Evolutionary conservation across 2,888 invertebrate species (phyloP).

Genomic region (Netelia virgata): DNA sequence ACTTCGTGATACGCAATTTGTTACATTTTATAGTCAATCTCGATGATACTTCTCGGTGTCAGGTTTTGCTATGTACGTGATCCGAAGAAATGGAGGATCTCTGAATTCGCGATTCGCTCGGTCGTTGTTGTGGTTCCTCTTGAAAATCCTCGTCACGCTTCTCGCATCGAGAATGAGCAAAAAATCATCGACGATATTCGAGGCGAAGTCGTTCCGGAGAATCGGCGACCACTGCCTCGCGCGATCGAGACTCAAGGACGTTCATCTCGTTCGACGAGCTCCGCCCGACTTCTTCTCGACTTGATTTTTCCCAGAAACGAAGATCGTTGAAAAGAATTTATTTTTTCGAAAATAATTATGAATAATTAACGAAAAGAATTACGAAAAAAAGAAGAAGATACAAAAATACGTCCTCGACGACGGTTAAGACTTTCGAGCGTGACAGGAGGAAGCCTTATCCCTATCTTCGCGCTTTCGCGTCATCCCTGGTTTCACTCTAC

Average conservation of each 20-base stretch:
- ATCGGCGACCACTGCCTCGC: background rate
- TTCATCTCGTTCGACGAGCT: slow-evolving; percentile 28
- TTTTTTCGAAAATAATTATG: background rate
- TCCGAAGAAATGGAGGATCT: slow-evolving; percentile 10
- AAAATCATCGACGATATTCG: slow-evolving; percentile 35
- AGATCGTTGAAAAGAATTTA: background rate
- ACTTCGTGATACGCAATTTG: background rate
- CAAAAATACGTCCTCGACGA: too few species aligned
- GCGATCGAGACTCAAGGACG: slow-evolving; percentile 42
- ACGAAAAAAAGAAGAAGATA: too few species aligned
- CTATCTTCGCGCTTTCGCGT: slow-evolving; percentile 34
- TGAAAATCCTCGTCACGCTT: slow-evolving; percentile 47
- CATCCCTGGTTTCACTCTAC: slow-evolving; percentile 2
- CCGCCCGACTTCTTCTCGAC: background rate
- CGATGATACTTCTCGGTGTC: slow-evolving; percentile 1
- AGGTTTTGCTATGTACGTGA: slow-evolving; percentile 4
- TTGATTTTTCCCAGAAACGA: background rate
- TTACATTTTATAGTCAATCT: background rate
- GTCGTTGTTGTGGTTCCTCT: slow-evolving; percentile 8
- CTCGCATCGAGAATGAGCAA: slow-evolving; percentile 11
- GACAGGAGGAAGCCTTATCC: slow-evolving; percentile 33
- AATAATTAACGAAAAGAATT: background rate
- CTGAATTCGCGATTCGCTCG: slow-evolving; percentile 4
- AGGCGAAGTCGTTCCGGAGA: slow-evolving; percentile 31
- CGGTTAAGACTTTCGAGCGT: slow-evolving; percentile 8